Evolutionary conservation across 2,888 invertebrate species (phyloP).

Genomic region (Scaptomyza caliginosa): DNA sequence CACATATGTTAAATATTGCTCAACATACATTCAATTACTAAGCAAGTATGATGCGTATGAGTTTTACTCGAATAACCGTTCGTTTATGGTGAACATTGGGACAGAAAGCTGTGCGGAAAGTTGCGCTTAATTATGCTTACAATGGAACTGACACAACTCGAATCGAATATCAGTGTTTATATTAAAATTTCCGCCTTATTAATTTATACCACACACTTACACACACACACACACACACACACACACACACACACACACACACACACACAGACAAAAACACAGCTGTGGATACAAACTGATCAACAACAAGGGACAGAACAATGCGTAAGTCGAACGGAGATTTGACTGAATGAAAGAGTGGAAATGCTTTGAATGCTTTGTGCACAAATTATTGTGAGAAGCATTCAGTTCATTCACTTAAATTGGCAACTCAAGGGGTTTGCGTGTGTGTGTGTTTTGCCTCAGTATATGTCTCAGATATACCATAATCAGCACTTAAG

Average conservation of each 20-base stretch:
- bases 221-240: constrained; percentile 3
- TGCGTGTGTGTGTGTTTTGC: constrained; percentile 3
- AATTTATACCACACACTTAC: constrained; percentile 61
- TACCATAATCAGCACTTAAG: constrained; percentile 48
- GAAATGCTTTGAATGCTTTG: constrained; percentile 24
- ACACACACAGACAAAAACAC: constrained; percentile 4
- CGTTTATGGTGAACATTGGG: constrained; percentile 33
- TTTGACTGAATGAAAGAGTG: constrained; percentile 43
- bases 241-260: constrained; percentile 17
- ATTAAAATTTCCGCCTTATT: constrained; percentile 82
- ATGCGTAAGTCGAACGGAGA: constrained; percentile 62
- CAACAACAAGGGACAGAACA: constrained; percentile 50
- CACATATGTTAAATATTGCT: constrained; percentile 41
- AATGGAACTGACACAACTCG: constrained; percentile 52
- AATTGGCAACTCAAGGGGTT: constrained; percentile 71
- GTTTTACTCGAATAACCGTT: constrained; percentile 4
- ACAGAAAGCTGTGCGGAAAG: constrained; percentile 42
- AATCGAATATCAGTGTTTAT: constrained; percentile 67
- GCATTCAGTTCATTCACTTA: constrained; percentile 64
- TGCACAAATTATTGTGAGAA: constrained; percentile 71
- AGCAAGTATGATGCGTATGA: constrained; percentile 23
- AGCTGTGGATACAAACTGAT: constrained; percentile 53
- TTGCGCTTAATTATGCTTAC: constrained; percentile 64
- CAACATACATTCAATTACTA: constrained; percentile 65
- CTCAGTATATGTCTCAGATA: constrained; percentile 28